Conservation (phyloP, 2,113 vertebrate genomes). For the Nestor notabilis region DNA sequence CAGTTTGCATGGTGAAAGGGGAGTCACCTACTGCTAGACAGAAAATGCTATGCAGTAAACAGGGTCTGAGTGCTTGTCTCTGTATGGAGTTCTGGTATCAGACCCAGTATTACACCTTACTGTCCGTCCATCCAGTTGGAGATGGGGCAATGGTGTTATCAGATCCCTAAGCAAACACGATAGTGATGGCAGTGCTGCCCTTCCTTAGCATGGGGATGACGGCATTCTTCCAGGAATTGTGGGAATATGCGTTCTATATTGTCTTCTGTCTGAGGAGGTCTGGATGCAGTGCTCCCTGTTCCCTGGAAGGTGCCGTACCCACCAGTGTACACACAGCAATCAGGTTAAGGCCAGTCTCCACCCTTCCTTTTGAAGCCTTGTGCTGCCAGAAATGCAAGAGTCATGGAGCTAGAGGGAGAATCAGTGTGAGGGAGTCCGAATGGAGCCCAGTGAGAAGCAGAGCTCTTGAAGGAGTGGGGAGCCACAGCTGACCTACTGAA, state of each 20-base stretch:
- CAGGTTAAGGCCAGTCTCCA: neutral
- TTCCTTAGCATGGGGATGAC: neutral
- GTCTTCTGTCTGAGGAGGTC: neutral
- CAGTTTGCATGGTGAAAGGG: neutral
- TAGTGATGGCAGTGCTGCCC: neutral
- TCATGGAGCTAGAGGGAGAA: neutral
- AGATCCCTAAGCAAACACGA: neutral
- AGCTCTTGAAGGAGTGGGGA: neutral
- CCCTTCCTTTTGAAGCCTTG: neutral
- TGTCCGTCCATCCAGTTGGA: neutral
- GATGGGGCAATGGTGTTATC: neutral
- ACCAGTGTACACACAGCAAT: neutral
- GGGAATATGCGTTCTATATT: neutral
- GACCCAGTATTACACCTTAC: neutral
- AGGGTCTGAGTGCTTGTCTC: neutral
- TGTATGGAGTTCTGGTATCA: neutral
- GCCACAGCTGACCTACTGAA: neutral
- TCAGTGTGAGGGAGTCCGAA: neutral
- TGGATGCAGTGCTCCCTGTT: neutral
- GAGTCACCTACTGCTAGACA: neutral
- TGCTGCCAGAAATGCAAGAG: neutral
- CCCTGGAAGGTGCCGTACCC: rapidly evolving
- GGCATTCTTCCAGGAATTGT: neutral
- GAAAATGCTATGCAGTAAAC: neutral
- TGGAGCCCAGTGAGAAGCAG: neutral